Conservation (phyloP, 2,888 invertebrate species). For the Spisula solida region DNA sequence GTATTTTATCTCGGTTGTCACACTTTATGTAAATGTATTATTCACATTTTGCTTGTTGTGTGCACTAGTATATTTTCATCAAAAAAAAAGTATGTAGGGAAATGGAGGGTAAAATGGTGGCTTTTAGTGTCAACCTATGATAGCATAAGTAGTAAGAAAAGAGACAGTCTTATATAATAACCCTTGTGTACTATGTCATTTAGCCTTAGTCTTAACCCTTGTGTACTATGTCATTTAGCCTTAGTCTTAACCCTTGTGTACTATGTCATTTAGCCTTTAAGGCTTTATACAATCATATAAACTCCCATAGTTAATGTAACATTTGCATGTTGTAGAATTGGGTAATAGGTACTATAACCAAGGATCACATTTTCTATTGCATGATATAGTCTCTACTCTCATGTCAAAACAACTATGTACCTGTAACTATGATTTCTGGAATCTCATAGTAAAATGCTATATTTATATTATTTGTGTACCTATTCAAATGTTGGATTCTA, state of each 20-base stretch:
- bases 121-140: no score
- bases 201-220: no score
- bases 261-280: neutral
- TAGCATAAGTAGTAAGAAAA: no score
- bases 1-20: no score
- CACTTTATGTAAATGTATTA: no score
- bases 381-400: neutral
- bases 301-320: neutral
- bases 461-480: neutral
- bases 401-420: neutral
- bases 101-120: no score
- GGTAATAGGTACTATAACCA: neutral
- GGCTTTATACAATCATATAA: neutral
- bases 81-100: no score
- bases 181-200: neutral
- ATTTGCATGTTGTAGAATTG: neutral
- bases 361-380: neutral
- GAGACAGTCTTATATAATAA: no score
- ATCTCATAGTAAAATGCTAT: conserved; percentile 16
- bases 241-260: no score
- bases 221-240: neutral
- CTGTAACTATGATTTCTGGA: neutral
- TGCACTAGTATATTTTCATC: no score
- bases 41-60: no score
- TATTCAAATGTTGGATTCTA: neutral